Base-by-base conservation (phyloP, 2,113 vertebrate species). In the Cololabis saira region DNA sequence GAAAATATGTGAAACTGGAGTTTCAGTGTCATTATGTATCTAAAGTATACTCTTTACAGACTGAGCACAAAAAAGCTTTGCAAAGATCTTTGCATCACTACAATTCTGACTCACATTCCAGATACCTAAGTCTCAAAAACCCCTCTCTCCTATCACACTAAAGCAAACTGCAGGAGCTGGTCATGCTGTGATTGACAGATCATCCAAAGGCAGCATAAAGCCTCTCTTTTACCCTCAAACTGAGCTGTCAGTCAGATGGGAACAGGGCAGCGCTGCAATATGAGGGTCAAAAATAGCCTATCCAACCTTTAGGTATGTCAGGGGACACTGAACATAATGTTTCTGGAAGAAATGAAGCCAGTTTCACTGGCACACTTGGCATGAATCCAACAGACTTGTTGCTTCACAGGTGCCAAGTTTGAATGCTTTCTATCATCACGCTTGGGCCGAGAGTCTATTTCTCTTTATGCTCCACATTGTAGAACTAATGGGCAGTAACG, bases 151-250 rank as follows among this genome's bases (percentile, higher is more conserved):
- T 2, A 27, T 16, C 37, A 14, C 61, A 54, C 40, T 33, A 17
- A 33, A 47, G 54, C 49, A 37, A 67, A 69, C 57, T 80, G 33
- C 69, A 80, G 68, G 62, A 63, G 73, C 77, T 0, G 82, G 74
- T 76, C 63, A 19, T 9, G 27, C 9, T 54, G 62, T 89, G 82
- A 85, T 66, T 85, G 85, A 71, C 83, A 82, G 74, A 78, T 80
- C 82, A 71, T 84, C 85, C 81, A 61, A 57, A 80, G 85, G 85
- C 61, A 49, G 80, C 74, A 71, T 17, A 62, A 64, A 82, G 71
- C 76, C 73, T 87, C 81, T 85, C 58, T 71, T 53, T 37, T 61
- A 74, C 71, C 67, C 70, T 87, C 81, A 78, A 76, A 85, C 74
- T 49, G 54, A 78, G 65, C 74, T 84, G 87, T 86, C 87, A 84